Evolutionary conservation across 2,113 vertebrate species (phyloP).

Genomic region (Bungarus multicinctus): DNA sequence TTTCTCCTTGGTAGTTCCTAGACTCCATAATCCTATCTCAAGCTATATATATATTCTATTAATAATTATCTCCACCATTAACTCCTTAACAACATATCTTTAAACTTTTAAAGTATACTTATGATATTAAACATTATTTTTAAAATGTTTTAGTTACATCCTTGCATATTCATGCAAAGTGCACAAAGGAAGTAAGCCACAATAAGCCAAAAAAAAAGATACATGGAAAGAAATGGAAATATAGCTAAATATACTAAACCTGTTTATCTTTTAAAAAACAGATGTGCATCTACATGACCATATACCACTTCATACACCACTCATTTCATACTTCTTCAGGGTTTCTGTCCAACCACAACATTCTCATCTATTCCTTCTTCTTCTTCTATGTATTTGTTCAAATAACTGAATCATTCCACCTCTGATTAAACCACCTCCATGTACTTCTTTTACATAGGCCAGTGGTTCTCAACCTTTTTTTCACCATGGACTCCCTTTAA

Average conservation of each 20-base stretch:
- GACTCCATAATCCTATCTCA: not conserved
- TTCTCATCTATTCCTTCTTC: not conserved
- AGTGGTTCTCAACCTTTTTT: not conserved
- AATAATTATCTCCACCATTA: conserved; percentile 48
- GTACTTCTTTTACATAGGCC: not conserved
- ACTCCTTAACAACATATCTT: conserved; percentile 32
- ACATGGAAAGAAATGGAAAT: not conserved
- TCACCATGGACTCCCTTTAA: too few species aligned
- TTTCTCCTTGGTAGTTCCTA: not conserved
- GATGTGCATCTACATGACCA: not conserved
- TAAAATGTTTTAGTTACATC: not conserved
- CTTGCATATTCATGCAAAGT: not conserved
- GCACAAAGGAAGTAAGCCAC: not conserved
- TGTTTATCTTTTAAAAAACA: not conserved
- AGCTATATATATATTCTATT: not conserved
- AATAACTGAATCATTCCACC: not conserved
- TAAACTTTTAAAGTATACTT: not conserved
- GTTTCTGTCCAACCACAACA: not conserved
- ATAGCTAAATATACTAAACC: not conserved
- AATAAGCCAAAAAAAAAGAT: not conserved
- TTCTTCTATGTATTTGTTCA: not conserved
- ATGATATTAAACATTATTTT: not conserved
- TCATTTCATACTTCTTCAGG: not conserved
- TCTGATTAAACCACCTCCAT: not conserved
- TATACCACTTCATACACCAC: not conserved